Base-by-base conservation (phyloP, 2,888 invertebrate genomes). In the Ceramica pisi region DNA sequence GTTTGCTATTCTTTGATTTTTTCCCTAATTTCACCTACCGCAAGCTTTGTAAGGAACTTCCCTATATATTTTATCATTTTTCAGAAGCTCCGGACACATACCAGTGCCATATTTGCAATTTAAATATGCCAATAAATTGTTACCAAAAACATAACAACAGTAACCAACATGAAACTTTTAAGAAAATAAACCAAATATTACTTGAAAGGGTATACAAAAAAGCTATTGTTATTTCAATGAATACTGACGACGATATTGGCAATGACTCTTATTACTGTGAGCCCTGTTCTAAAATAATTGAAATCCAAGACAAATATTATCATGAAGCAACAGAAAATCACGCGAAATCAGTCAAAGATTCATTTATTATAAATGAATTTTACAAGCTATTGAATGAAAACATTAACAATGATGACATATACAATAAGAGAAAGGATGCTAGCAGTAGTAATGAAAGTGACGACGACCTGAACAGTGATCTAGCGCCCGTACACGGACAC, bases 21-120 rank as follows among this genome's bases (percentile, higher is more conserved):
- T 38, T 12, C 12, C 38, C 38, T 12, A 38, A 38, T 38, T 12
- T 12, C 3, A 38, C 12, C 2, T 9, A n/a, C n/a, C n/a, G 35
- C 35, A 35, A 35, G 35, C 8, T 9, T 35, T 35, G 1, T 8
- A 35, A 41, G 14, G 1, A 41, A 14, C 5, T 44, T 44, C 16
- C 7, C 16, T 14, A 23, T 21, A n/a, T 51, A 6, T 1, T 35
- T 41, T 55, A 21, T 26, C 62, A 19, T 50, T 12, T 80, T 82
- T 14, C 78, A 83, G 83, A 75, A 53, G 38, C 65, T 14, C 62
- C 64, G 9, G 70, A 83, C 23, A 84, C 75, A 3, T 80, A 81
- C 10, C 68, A 6, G 0, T 90, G 90, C 64, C 78, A 90, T 53
- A 87, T 92, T 26, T 92, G 57, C 38, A 57, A 57, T 21, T 1